These are phyloP conservation scores for Anniella stebbinsi DNA, from an alignment of 2,797 vertebrate species.

Conservation along the genomic window DNA sequence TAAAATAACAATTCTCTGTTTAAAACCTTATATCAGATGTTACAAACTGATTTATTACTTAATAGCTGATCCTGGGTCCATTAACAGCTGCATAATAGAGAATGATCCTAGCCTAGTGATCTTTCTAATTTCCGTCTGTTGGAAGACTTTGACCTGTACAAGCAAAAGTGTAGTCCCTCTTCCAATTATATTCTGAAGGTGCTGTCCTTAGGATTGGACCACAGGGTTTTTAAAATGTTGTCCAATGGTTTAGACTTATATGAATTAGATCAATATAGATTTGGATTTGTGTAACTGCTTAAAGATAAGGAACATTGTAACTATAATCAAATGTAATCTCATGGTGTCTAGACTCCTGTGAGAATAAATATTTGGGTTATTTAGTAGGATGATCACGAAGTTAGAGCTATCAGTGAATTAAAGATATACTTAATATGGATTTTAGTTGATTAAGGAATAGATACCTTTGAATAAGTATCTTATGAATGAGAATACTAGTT, in stretches of 20 bases:
- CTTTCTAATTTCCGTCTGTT: neutral
- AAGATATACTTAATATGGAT: no score
- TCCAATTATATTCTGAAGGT: neutral
- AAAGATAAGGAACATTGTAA: neutral
- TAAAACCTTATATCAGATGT: neutral
- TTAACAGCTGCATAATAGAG: neutral
- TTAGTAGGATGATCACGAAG: no score
- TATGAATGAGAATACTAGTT: neutral
- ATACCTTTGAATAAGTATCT: neutral
- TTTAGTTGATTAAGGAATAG: neutral
- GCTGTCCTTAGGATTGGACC: neutral
- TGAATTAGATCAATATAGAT: neutral
- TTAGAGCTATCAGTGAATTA: no score
- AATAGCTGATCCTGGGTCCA: neutral
- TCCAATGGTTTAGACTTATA: neutral
- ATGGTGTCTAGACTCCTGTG: neutral
- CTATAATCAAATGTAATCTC: no score
- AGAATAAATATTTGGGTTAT: neutral
- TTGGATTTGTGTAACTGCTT: neutral
- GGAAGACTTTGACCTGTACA: neutral
- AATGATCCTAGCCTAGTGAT: neutral
- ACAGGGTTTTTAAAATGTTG: neutral
- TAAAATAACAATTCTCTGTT: neutral
- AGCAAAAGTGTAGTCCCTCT: neutral
- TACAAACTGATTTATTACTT: neutral